Percentiles rank a stretch among this genome's conserved stretches.
phyloP scores from a whole-genome alignment of 2,113 vertebrate species.

The Glaucomys volans region DNA sequence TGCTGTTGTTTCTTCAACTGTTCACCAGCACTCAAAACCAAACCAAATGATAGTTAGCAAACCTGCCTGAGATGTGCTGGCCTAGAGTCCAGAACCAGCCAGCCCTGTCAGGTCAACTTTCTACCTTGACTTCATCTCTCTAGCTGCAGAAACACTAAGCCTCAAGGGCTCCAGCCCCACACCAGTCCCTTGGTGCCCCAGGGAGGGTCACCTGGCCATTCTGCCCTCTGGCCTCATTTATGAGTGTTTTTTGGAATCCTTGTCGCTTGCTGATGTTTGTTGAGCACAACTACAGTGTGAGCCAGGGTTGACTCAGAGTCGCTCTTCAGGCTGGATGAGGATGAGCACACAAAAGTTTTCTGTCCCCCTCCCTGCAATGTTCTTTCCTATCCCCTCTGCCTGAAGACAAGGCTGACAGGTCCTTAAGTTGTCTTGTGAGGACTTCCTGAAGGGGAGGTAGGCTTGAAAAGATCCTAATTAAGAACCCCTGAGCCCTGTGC shows the following conservation, averaged over 20 bases:
- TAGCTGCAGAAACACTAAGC: neutral
- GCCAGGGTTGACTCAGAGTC: neutral
- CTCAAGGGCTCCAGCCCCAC: neutral
- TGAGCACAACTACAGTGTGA: neutral
- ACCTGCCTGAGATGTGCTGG: neutral
- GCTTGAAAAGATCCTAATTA: neutral
- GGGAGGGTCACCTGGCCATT: neutral
- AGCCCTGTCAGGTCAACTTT: neutral
- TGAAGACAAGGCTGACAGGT: neutral
- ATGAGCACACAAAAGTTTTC: neutral
- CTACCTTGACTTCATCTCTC: conserved; percentile 23
- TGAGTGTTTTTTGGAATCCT: neutral
- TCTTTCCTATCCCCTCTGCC: neutral
- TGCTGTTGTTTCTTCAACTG: neutral
- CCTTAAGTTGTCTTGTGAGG: neutral
- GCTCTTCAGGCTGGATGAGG: neutral
- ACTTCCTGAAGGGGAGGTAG: neutral
- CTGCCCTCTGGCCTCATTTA: neutral
- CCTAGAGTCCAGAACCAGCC: neutral
- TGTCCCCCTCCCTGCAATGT: fast-evolving
- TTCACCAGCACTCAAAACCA: conserved; percentile 66
- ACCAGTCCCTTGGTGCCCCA: neutral
- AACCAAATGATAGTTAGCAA: neutral
- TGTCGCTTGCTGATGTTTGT: neutral
- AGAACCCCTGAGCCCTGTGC: neutral